Evolutionary conservation across 92 coral and sea anemone genomes (phyloP).

Genomic region (Paramuricea clavata): DNA sequence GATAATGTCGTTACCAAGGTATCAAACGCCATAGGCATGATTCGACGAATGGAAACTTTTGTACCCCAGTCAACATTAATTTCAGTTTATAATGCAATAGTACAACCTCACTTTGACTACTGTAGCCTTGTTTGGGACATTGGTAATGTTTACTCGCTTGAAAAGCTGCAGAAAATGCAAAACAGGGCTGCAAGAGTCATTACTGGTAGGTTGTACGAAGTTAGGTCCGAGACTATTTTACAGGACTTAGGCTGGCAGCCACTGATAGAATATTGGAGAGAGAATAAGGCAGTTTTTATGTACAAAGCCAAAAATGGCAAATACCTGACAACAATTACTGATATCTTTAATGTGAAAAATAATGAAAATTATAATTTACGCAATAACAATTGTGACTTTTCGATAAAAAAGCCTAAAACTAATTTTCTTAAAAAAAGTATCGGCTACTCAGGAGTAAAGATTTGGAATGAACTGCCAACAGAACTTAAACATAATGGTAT

Average conservation of each 20-base stretch:
- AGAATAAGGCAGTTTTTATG: conserved; percentile 4
- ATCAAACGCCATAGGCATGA: too few relatives aligned
- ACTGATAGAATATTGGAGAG: conserved; percentile 17
- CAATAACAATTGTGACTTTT: neutral
- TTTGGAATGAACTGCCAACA: too few relatives aligned
- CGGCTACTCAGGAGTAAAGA: neutral
- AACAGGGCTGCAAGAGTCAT: neutral
- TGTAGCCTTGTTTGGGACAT: conserved; percentile 7
- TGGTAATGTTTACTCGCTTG: neutral
- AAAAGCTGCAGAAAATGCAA: neutral
- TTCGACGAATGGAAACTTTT: too few relatives aligned
- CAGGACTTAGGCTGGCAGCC: conserved; percentile 12
- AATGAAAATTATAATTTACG: conserved; percentile 30
- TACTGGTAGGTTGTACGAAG: too few relatives aligned
- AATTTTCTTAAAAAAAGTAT: neutral
- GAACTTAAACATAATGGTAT: too few relatives aligned
- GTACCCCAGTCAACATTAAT: too few relatives aligned
- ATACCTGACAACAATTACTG: neutral
- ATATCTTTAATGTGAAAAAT: neutral
- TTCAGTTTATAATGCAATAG: too few relatives aligned
- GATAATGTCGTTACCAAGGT: too few relatives aligned
- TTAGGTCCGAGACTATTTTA: too few relatives aligned
- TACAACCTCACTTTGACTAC: conserved; percentile 3
- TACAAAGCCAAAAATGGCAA: neutral
- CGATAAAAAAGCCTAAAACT: neutral